Percentiles rank a stretch among this genome's conserved stretches.
Evolutionary conservation across 2,113 vertebrate species (phyloP).

Genomic region (Heterocephalus glaber): DNA sequence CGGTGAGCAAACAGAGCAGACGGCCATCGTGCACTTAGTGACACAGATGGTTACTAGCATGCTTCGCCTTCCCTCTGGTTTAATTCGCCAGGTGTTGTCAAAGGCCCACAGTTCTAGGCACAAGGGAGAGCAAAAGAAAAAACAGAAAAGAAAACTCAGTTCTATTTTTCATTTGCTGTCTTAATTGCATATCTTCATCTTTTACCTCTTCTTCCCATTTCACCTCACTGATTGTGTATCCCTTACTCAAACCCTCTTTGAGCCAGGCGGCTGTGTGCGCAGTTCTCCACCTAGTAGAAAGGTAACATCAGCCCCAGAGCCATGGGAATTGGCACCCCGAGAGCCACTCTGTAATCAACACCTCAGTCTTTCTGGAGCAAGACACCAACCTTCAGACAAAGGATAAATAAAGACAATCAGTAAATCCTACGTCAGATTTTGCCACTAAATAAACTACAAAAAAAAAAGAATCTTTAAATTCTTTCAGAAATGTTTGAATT

Average conservation of each 20-base stretch:
- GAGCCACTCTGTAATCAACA: neutral
- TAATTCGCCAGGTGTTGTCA: neutral
- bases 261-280: neutral
- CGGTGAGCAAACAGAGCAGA: neutral
- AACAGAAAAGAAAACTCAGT: neutral
- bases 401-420: neutral
- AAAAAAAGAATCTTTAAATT: neutral
- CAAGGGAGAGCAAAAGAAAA: too few relatives aligned
- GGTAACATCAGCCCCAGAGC: neutral
- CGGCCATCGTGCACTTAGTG: accelerated
- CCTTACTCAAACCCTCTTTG: neutral
- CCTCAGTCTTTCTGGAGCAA: neutral
- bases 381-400: neutral
- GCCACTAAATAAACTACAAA: neutral
- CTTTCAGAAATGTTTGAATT: neutral
- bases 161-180: neutral
- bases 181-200: neutral
- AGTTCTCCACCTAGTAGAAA: neutral
- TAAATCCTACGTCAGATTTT: neutral
- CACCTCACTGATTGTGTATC: neutral
- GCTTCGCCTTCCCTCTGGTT: neutral
- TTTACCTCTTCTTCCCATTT: neutral
- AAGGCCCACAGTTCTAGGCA: neutral
- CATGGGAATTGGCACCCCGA: neutral
- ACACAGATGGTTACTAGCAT: too few relatives aligned